Evolutionary conservation across 2,888 invertebrate genomes (phyloP), one percentile per base, ranked within the genome.

Genomic region (Torymus texanus): DNA sequence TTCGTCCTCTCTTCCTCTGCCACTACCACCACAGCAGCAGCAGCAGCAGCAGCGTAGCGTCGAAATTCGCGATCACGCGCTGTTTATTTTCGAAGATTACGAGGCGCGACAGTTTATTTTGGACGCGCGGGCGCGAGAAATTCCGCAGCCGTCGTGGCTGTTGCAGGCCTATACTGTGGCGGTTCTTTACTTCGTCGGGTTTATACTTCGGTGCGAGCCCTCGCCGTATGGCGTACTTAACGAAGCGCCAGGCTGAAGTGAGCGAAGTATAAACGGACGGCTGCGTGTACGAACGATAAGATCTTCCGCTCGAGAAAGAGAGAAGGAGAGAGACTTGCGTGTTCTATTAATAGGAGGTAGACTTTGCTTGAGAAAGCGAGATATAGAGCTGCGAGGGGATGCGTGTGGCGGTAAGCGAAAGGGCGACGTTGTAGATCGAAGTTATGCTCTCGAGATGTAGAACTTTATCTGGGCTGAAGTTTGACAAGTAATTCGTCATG

Each of bases 31-130:
- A 21, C 21, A 21, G 21, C 21, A 21, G 21, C 24, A 24, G 24
- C 24, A 2, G 3, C 3, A 2, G 24, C 29, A 0, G 29, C 5
- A 29, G 2, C 29, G 29, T 8, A 41, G 79, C 74, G 78, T 75
- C 79, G 82, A 81, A 84, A 84, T 82, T 82, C 81, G 83, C 83
- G 83, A 82, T 83, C 82, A 83, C 41, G 41, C 41, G 41, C 82
- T 82, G 83, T 84, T 84, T 84, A 84, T 84, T 84, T 84, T 84
- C 82, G 82, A 84, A 84, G 83, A 84, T 84, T 84, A 84, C 84
- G 84, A 84, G 83, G 82, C 84, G 84, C 84, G 83, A 84, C 84
- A 84, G 84, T 84, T 84, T 84, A 84, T 84, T 84, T 84, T 83
- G 82, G 84, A 84, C 84, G 82, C 82, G 81, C 84, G 82, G 82